These are phyloP conservation scores for Cyphomyrus discorhynchus DNA, from an alignment of 2,113 vertebrate species.

Conservation along the genomic window DNA sequence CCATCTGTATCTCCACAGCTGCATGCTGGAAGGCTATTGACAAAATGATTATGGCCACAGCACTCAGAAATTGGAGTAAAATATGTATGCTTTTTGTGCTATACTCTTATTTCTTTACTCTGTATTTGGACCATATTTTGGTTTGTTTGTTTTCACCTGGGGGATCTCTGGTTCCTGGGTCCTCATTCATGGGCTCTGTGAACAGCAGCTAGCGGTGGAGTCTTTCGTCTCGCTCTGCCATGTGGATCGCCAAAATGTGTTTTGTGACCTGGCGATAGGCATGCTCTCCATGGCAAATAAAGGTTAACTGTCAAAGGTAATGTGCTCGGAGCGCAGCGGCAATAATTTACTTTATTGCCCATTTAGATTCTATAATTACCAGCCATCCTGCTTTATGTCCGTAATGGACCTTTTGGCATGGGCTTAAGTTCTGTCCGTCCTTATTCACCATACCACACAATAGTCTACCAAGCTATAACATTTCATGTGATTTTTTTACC, in stretches of 20 bases:
- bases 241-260: slow-evolving; percentile 50
- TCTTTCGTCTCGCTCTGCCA: slow-evolving; percentile 40
- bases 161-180: slow-evolving; percentile 19
- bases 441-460: not conserved
- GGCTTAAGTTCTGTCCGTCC: not conserved
- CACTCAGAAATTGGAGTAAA: slow-evolving; percentile 62
- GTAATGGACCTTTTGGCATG: slow-evolving; percentile 35
- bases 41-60: slow-evolving; percentile 64
- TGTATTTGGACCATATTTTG: slow-evolving; percentile 31
- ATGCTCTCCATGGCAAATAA: slow-evolving; percentile 50
- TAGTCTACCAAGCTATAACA: not conserved
- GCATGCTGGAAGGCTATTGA: slow-evolving; percentile 66
- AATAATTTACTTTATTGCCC: slow-evolving; percentile 47
- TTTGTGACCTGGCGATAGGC: slow-evolving; percentile 53
- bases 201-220: slow-evolving; percentile 15
- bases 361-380: slow-evolving; percentile 43
- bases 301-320: slow-evolving; percentile 62
- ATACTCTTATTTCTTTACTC: slow-evolving; percentile 33
- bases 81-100: slow-evolving; percentile 62
- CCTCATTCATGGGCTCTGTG: slow-evolving; percentile 20
- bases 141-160: not conserved
- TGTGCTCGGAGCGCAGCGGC: slow-evolving; percentile 45
- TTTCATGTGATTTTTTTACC: not conserved
- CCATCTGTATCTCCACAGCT: slow-evolving; percentile 66
- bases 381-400: slow-evolving; percentile 37